phyloP scores from a whole-genome alignment of 2,113 vertebrate genomes.

The Ceuthmochares aereus region DNA sequence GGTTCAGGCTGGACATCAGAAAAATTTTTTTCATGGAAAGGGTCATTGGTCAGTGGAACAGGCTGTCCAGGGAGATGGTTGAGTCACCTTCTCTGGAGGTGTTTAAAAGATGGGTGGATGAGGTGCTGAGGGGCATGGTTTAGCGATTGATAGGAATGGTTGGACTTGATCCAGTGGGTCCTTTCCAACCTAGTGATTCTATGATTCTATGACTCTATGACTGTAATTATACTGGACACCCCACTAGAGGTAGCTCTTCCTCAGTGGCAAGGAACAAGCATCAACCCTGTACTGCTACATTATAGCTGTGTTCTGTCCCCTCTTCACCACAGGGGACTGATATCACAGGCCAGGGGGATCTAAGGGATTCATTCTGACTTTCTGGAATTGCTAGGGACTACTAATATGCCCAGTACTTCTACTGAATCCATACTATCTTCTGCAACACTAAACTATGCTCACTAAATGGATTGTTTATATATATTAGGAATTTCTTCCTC shows the following conservation, averaged over 20 bases:
- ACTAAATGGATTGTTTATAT: background rate
- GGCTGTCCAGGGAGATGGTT: no score
- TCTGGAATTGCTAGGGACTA: background rate
- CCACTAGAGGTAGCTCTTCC: background rate
- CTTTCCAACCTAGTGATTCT: no score
- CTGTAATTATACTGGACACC: background rate
- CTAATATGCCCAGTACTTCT: background rate
- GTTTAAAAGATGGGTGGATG: no score
- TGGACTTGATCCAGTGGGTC: no score
- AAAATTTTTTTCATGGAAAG: no score
- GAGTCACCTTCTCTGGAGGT: no score
- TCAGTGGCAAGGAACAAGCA: background rate
- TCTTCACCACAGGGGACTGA: background rate
- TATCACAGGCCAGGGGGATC: background rate
- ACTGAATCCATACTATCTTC: background rate
- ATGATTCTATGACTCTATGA: no score
- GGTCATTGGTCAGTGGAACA: no score
- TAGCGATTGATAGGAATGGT: no score
- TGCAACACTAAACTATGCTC: background rate
- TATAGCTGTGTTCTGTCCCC: background rate
- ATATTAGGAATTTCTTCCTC: background rate
- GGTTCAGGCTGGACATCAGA: no score
- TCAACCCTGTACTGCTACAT: rapidly evolving
- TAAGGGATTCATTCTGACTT: background rate
- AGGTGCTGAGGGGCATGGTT: no score